A percentile compares a stretch with the other conserved stretches of the same genome.
phyloP scores from a whole-genome alignment of 2,113 vertebrate genomes.

The Solea solea region DNA sequence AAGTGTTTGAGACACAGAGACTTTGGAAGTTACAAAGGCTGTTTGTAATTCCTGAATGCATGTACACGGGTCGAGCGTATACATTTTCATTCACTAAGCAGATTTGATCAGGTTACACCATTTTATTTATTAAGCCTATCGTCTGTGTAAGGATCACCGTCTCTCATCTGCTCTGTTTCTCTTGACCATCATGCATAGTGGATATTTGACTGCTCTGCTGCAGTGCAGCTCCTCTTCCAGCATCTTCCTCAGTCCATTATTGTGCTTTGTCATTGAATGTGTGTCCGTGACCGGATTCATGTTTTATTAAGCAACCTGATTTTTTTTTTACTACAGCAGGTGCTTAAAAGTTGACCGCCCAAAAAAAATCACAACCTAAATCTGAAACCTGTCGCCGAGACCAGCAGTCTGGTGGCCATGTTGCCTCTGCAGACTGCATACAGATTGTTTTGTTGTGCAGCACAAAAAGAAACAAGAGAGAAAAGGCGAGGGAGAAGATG shows the following conservation, averaged over 20 bases:
- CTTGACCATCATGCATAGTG: conserved; percentile 18
- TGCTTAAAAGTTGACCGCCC: not conserved
- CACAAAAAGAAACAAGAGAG: conserved; percentile 38
- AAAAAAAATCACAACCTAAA: not conserved
- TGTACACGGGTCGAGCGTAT: conserved; percentile 1
- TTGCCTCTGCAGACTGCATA: conserved; percentile 34
- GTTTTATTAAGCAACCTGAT: not conserved
- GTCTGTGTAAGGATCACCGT: conserved; percentile 1
- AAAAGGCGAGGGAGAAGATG: conserved; percentile 28
- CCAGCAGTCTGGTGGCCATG: conserved; percentile 35
- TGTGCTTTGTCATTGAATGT: conserved; percentile 25
- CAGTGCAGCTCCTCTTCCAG: conserved; percentile 17
- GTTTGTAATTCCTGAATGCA: conserved; percentile 45
- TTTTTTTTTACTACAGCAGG: not conserved
- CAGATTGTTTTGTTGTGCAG: conserved; percentile 56
- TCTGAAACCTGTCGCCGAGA: conserved; percentile 19
- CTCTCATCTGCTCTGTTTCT: conserved; percentile 6
- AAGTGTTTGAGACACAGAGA: conserved; percentile 41
- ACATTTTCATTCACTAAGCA: conserved; percentile 14
- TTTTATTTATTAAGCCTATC: conserved; percentile 62
- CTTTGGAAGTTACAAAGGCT: conserved; percentile 50
- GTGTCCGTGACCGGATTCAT: conserved; percentile 1
- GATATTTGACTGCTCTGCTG: conserved; percentile 16
- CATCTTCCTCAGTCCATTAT: not conserved
- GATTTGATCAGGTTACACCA: conserved; percentile 43